A percentile compares a stretch with the other conserved stretches of the same genome.
Evolutionary conservation across 35 echinoderm and acorn worm genomes (phyloP).

Genomic region (Anneissia japonica): DNA sequence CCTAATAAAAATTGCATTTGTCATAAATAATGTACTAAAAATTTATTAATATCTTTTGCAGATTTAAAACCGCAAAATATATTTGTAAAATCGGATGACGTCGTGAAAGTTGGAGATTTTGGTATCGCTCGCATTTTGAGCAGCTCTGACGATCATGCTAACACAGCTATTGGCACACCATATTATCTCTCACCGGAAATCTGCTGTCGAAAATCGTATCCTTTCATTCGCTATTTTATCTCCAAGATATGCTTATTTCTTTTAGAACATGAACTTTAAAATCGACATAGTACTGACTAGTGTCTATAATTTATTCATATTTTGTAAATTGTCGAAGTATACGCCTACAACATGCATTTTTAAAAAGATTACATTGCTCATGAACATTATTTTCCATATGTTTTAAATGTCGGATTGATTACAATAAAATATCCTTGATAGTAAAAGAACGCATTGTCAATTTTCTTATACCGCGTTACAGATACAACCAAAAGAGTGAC

Average conservation of each 20-base stretch:
- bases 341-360: too few species aligned
- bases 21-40: background rate
- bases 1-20: too few species aligned
- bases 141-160: slow-evolving; percentile 59
- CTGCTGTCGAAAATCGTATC: slow-evolving; percentile 76
- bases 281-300: too few species aligned
- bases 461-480: background rate
- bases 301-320: too few species aligned
- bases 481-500: slow-evolving; percentile 95
- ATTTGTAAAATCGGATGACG: slow-evolving; percentile 48
- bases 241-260: too few species aligned
- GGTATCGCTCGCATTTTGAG: slow-evolving; percentile 62
- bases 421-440: too few species aligned
- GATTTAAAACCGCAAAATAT: slow-evolving; percentile 93
- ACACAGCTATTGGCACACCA: slow-evolving; percentile 80
- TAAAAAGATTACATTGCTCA: too few species aligned
- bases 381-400: too few species aligned
- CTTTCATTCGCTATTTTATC: too few species aligned
- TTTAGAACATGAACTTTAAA: too few species aligned
- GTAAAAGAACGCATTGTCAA: background rate
- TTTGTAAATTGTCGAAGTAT: too few species aligned
- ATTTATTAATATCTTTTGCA: background rate
- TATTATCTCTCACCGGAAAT: slow-evolving; percentile 94
- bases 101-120: slow-evolving; percentile 90
- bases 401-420: too few species aligned